Percentiles rank a stretch among this genome's conserved stretches.
phyloP scores from a whole-genome alignment of 2,797 vertebrate genomes.

The Xenopus petersii region DNA sequence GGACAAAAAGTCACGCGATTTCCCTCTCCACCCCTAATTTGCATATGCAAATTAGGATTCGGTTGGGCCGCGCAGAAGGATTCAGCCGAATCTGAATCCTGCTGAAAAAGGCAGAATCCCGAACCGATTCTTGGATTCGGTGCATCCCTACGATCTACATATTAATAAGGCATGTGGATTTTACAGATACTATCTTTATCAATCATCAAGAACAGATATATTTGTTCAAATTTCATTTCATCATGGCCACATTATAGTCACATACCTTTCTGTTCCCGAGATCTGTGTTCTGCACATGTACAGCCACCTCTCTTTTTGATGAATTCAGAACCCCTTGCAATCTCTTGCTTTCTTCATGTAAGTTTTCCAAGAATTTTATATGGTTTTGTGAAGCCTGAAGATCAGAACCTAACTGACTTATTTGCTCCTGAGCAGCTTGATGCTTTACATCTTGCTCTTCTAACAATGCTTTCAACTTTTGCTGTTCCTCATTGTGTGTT shows the following conservation, averaged over 20 bases:
- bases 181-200: no score
- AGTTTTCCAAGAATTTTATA: constrained; percentile 53
- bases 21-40: no score
- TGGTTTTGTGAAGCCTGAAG: constrained; percentile 50
- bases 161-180: no score
- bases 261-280: constrained; percentile 13
- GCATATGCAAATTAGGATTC: no score
- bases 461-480: constrained; percentile 39
- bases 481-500: constrained; percentile 42
- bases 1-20: no score
- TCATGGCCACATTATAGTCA: background rate
- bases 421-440: constrained; percentile 60
- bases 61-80: no score
- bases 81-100: no score
- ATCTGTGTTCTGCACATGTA: constrained; percentile 13
- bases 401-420: constrained; percentile 58
- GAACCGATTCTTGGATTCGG: no score
- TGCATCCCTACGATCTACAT: no score
- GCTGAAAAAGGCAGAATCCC: no score
- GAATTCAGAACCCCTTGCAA: constrained; percentile 59
- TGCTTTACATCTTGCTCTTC: constrained; percentile 60
- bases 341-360: constrained; percentile 72
- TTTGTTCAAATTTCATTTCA: no score
- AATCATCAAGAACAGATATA: no score
- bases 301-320: constrained; percentile 22